Conservation (phyloP, 2,113 vertebrate genomes). For the Smithornis capensis region DNA sequence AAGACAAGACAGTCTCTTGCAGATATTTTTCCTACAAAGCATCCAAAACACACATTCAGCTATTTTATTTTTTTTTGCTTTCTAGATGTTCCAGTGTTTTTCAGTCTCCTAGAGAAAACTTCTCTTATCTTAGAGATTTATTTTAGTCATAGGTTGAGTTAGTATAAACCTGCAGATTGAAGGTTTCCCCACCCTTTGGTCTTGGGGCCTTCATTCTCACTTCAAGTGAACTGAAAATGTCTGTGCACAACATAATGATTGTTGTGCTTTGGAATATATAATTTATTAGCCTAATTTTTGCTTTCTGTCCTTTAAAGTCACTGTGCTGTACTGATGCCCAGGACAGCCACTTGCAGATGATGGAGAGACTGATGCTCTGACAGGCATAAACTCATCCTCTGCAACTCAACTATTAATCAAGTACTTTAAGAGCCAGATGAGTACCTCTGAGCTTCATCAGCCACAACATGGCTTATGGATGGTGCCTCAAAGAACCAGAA, state of each 20-base stretch:
- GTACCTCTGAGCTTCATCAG: background rate
- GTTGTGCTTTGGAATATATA: background rate
- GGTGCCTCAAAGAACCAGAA: background rate
- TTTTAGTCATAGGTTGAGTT: background rate
- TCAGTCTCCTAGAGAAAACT: constrained; percentile 1
- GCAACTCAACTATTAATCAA: background rate
- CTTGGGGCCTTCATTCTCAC: background rate
- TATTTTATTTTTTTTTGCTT: background rate
- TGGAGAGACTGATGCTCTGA: background rate
- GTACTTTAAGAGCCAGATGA: background rate
- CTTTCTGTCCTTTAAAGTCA: background rate
- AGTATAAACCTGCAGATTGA: background rate
- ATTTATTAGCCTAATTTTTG: background rate
- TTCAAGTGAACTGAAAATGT: background rate
- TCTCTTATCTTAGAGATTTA: constrained; percentile 65
- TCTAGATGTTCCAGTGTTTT: constrained; percentile 62
- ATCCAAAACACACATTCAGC: constrained; percentile 20
- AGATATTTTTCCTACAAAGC: constrained; percentile 32
- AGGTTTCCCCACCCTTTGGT: constrained; percentile 11
- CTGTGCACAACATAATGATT: background rate
- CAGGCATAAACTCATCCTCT: background rate
- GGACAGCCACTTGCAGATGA: background rate
- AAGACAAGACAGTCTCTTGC: background rate
- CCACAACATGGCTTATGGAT: background rate
- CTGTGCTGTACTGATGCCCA: background rate